Base-by-base conservation (phyloP, 2,888 invertebrate genomes). In the Synanthedon vespiformis region DNA sequence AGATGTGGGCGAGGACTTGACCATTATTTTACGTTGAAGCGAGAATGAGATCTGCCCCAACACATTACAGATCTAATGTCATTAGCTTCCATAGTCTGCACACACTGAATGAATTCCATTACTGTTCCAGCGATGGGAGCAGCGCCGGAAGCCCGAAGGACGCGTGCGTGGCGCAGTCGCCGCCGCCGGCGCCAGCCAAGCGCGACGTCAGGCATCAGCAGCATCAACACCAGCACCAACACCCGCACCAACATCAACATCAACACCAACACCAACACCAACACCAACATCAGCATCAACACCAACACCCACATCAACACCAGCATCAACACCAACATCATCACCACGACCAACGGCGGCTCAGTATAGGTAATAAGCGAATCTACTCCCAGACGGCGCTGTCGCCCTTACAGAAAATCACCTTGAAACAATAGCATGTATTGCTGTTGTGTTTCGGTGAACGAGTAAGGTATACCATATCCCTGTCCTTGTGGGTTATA, bases 111-210 rank as follows among this genome's bases (percentile, higher is more conserved):
- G 34, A 34, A 34, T 34, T 34, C 2, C 34, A 10, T 34, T 34
- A 34, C 34, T 10, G 34, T 34, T 34, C 8, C 72, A 87, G 86
- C 56, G 86, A 86, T 74, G 86, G 85, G 68, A 86, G 86, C 77
- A 84, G 84, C 59, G 85, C 80, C 2, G 86, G 86, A 55, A 85
- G 85, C 57, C 86, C 86, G 0, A 87, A 87, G 64, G 86, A 87
- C 65, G 82, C 80, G 54, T 83, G 80, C 74, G 81, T 77, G 69
- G 77, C 79, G 56, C 72, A 76, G 58, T 80, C 85, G 1, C 84
- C 86, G 5, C 67, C 71, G 74, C 62, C 68, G 72, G 22, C 71
- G 71, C 54, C 68, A 65, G 55, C 40, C 13, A 50, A 50, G 50
- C 27, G 50, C 12, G 50, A 50, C 50, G 50, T 50, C n/a, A 12